Percentiles rank a stretch among this genome's conserved stretches.
Conservation (phyloP, 2,888 invertebrate genomes). For the Aphodius granarius region DNA sequence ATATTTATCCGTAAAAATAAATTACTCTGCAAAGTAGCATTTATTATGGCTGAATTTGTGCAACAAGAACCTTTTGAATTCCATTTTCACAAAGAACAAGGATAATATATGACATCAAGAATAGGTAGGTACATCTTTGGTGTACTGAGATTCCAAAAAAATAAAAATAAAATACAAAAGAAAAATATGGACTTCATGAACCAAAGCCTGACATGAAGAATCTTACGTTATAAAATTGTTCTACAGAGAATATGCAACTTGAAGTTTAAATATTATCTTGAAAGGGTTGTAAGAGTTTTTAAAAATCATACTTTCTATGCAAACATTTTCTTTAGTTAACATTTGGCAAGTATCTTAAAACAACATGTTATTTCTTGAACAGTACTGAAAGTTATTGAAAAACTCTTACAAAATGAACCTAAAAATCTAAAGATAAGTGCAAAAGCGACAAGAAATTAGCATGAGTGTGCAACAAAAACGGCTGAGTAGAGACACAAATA, state of each 20-base stretch:
- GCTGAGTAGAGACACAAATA: not conserved
- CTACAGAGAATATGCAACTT: not conserved
- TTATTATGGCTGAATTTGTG: not conserved
- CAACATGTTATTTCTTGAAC: too few species aligned
- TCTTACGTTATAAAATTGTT: not conserved
- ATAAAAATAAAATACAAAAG: not conserved
- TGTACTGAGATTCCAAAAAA: not conserved
- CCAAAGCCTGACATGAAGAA: not conserved
- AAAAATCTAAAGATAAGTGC: not conserved
- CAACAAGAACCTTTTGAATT: not conserved
- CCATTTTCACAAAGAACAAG: not conserved
- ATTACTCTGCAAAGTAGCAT: too few species aligned
- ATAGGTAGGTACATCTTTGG: constrained; percentile 11
- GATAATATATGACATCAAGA: constrained; percentile 4
- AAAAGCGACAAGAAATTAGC: not conserved
- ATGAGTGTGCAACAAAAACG: not conserved
- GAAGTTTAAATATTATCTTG: not conserved
- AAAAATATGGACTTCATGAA: constrained; percentile 4
- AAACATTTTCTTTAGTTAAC: not conserved
- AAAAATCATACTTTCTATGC: too few species aligned
- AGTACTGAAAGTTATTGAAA: not conserved
- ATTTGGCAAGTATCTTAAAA: not conserved
- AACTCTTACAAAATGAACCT: not conserved
- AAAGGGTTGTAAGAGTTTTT: not conserved
- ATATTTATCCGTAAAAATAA: too few species aligned